Conservation (phyloP, 92 coral and sea anemone species). For the Bergia sp. region DNA sequence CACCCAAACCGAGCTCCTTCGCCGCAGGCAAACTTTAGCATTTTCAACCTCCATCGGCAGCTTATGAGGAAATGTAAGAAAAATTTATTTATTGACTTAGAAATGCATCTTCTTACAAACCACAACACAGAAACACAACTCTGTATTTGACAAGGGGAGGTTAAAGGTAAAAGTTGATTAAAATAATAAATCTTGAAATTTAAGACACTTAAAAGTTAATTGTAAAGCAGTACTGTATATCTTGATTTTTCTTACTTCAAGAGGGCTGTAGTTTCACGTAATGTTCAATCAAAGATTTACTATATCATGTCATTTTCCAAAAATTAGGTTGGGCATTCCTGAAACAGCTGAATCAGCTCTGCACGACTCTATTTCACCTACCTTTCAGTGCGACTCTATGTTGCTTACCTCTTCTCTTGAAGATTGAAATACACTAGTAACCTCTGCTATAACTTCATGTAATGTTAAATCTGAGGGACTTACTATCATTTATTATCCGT, state of each 20-base stretch:
- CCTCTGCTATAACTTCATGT: constrained; percentile 51
- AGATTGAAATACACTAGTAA: constrained; percentile 76
- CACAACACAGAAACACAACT: neutral
- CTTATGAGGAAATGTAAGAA: neutral
- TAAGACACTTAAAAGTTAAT: neutral
- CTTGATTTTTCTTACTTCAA: too few relatives aligned
- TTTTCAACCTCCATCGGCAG: constrained; percentile 68
- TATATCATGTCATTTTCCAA: too few relatives aligned
- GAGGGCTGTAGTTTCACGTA: too few relatives aligned
- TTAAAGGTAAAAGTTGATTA: too few relatives aligned
- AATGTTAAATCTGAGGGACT: too few relatives aligned
- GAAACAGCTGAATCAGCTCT: too few relatives aligned
- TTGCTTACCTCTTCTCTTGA: constrained; percentile 24
- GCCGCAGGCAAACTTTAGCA: constrained; percentile 62
- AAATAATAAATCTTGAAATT: too few relatives aligned
- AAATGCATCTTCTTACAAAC: neutral
- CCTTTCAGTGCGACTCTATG: too few relatives aligned
- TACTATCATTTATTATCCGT: too few relatives aligned
- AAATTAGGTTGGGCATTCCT: too few relatives aligned
- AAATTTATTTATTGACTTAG: neutral
- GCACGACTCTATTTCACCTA: neutral
- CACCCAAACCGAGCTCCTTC: constrained; percentile 78
- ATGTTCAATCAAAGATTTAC: too few relatives aligned
- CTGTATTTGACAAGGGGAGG: neutral
- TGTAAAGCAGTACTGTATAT: too few relatives aligned